Evolutionary conservation across 30 jellyfish, hydroid and myxozoan genomes (phyloP).

Genomic region (Cassiopea andromeda): DNA sequence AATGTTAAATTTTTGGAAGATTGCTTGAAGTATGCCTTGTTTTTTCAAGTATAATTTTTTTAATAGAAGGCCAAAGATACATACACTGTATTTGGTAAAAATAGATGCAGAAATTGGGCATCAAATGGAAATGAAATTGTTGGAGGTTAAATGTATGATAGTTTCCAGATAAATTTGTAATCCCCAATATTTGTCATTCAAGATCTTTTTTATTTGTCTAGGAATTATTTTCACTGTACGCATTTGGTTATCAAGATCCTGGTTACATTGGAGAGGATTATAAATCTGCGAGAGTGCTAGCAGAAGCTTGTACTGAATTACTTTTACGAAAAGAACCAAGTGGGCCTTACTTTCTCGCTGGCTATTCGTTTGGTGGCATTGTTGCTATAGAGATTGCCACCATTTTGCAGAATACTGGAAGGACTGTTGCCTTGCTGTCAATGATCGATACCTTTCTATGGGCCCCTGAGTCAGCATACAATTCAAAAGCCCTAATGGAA

Average conservation of each 20-base stretch:
- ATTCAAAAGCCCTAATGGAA: slow-evolving; percentile 17
- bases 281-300: slow-evolving; percentile 39
- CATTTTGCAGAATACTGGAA: slow-evolving; percentile 35
- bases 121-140: too few species aligned
- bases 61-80: too few species aligned
- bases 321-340: slow-evolving; percentile 13
- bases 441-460: slow-evolving; percentile 56
- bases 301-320: slow-evolving; percentile 47
- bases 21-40: too few species aligned
- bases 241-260: slow-evolving; percentile 71
- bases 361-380: slow-evolving; percentile 52
- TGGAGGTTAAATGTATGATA: too few species aligned
- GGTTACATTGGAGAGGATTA: slow-evolving; percentile 54
- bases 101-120: too few species aligned
- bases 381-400: slow-evolving; percentile 54
- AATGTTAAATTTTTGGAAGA: too few species aligned
- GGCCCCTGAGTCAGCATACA: slow-evolving; percentile 36
- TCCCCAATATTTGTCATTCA: too few species aligned
- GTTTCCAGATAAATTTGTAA: too few species aligned
- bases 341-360: slow-evolving; percentile 74
- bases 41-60: too few species aligned
- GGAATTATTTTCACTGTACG: slow-evolving; percentile 56
- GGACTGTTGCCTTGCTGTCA: slow-evolving; percentile 32
- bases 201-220: not conserved
- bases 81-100: too few species aligned